phyloP scores from a whole-genome alignment of 2,888 invertebrate genomes.

The Rhorus exstirpatorius region DNA sequence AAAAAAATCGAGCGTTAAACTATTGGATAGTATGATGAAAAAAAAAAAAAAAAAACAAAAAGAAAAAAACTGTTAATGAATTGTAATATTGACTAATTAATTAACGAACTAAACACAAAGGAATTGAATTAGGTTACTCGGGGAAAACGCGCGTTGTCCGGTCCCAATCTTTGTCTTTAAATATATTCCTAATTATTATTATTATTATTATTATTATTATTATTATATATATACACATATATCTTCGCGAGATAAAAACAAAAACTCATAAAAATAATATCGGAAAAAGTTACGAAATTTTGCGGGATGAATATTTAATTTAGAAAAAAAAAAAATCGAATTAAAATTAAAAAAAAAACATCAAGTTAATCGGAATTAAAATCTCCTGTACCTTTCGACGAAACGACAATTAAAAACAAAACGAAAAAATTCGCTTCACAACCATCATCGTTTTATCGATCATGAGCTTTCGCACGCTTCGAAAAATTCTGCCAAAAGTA shows the following conservation, averaged over 20 bases:
- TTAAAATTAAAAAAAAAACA: constrained; percentile 44
- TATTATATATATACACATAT: constrained; percentile 64
- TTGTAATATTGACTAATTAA: constrained; percentile 83
- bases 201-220: too few relatives aligned
- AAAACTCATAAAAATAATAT: constrained; percentile 10
- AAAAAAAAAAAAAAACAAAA: constrained; percentile 67
- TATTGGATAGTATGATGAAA: constrained; percentile 78
- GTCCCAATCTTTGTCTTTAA: constrained; percentile 79
- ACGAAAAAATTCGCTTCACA: constrained; percentile 48
- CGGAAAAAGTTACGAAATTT: constrained; percentile 41
- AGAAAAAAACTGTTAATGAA: constrained; percentile 82
- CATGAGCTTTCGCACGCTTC: constrained; percentile 31
- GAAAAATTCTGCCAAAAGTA: constrained; percentile 31
- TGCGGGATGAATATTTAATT: constrained; percentile 43
- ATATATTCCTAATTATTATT: constrained; percentile 80
- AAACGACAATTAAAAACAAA: constrained; percentile 15
- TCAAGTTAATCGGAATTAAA: constrained; percentile 36
- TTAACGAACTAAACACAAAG: constrained; percentile 84
- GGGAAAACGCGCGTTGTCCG: constrained; percentile 81
- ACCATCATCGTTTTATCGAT: constrained; percentile 30
- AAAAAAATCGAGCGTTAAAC: constrained; percentile 77
- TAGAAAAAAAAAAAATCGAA: constrained; percentile 45
- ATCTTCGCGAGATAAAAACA: constrained; percentile 51
- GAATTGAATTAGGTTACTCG: constrained; percentile 85
- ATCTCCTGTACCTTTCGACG: constrained; percentile 42